Conservation (phyloP, 2,888 invertebrate species). For the Habroteleia sp. region DNA sequence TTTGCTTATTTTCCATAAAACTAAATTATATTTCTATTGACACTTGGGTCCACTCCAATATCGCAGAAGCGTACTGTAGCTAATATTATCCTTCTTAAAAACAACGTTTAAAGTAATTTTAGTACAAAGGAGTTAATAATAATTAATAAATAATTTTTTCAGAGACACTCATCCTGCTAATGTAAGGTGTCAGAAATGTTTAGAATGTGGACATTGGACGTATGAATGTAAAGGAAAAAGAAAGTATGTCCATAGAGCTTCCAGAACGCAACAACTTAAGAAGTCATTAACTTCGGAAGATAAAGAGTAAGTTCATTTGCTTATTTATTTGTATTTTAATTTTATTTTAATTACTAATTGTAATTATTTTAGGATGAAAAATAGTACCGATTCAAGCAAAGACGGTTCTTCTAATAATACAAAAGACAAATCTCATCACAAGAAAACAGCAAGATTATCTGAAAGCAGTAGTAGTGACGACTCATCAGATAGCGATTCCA, state of each 20-base stretch:
- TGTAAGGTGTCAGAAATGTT: conserved; percentile 94
- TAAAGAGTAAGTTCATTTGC: conserved; percentile 73
- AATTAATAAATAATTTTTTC: conserved; percentile 8
- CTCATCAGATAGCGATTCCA: conserved; percentile 67
- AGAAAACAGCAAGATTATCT: conserved; percentile 67
- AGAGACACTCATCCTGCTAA: conserved; percentile 86
- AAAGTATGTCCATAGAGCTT: conserved; percentile 91
- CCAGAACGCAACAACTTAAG: conserved; percentile 90
- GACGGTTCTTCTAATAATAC: conserved; percentile 25
- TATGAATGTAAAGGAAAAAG: conserved; percentile 95
- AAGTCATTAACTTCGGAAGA: too few relatives aligned
- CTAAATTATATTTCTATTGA: too few relatives aligned
- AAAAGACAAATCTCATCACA: conserved; percentile 47
- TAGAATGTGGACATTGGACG: conserved; percentile 96
- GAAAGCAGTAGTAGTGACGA: conserved; percentile 57
- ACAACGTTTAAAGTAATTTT: too few relatives aligned
- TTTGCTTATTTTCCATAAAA: too few relatives aligned
- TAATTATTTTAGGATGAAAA: conserved; percentile 1
- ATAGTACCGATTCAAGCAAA: conserved; percentile 45
- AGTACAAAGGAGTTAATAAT: too few relatives aligned
- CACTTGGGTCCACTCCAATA: too few relatives aligned
- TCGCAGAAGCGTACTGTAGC: too few relatives aligned
- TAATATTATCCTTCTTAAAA: too few relatives aligned
- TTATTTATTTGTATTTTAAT: background rate
- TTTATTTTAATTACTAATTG: background rate